Base-by-base conservation (phyloP, 2,113 vertebrate species). In the Climacteris rufus region DNA sequence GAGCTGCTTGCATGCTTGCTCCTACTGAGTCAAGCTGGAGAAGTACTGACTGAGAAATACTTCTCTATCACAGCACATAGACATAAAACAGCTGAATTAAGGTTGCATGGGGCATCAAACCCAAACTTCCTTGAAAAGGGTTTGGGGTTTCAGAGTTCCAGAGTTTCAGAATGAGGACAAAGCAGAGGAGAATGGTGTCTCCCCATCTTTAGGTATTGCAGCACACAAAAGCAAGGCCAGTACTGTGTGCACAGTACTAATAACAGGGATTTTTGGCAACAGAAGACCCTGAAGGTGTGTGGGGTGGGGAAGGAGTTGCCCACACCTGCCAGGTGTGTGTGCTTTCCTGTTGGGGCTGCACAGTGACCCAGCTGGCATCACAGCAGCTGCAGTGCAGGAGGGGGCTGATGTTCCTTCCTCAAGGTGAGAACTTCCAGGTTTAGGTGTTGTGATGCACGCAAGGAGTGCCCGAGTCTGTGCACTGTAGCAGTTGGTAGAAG, bases 241-340 rank as follows among this genome's bases (percentile, higher is more conserved):
- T 21, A 8, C 21, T 12, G 33, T 1, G 1, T 82, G 66, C 40
- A 65, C 14, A 0, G 37, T 40, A 14, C 35, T 70, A 44, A 40
- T 0, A 4, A 3, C 1, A 0, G 30, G 18, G 15, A 2, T 25
- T 59, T 74, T 50, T 79, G 52, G 47, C 54, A 61, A 1, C 18
- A 37, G 61, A 49, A 65, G 66, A 18, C 27, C 39, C 56, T 79
- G 52, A 31, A 61, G 42, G 72, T 68, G 22, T 76, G 63, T 47
- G 72, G 72, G 14, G 37, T 30, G 42, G 37, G 50, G 49, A 57
- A n/a, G 68, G 83, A 80, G 22, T 61, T 23, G 22, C 10, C 70
- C 37, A 13, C 11, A 6, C 24, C 20, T 64, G 54, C 37, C 69
- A 56, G 30, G 54, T 57, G 53, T 47, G 24, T 8, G 1, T 81